Base-by-base conservation (phyloP, 2,888 invertebrate genomes). In the Thecocarcelia acutangulata region DNA sequence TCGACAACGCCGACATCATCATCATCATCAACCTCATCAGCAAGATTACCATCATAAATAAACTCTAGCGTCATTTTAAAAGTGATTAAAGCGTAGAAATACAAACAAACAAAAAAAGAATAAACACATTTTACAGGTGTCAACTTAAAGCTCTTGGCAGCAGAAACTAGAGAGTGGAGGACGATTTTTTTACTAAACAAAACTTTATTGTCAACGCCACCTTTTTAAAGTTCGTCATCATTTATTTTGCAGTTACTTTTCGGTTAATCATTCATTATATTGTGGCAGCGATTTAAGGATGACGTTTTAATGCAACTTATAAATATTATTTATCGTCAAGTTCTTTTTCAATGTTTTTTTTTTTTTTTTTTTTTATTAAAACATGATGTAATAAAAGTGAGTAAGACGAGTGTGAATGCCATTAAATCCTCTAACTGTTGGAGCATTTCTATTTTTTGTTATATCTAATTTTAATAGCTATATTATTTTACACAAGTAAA, bases 81-180 rank as follows among this genome's bases (percentile, higher is more conserved):
- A 56, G 19, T 66, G 17, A 40, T 64, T 74, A 33, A 37, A 63
- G 46, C 4, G 12, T n/a, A 24, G n/a, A n/a, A n/a, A n/a, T n/a
- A n/a, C n/a, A n/a, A n/a, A n/a, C n/a, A 15, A 37, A 8, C 48
- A 9, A 66, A 73, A 28, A 63, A 46, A 13, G 17, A 37, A 58
- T 24, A 42, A 50, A 37, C 42, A 42, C 24, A 17, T 54, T 61
- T 79, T 68, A 80, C 80, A 80, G 80, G 80, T 80, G 80, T 70
- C 80, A 75, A 59, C 64, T 52, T 52, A 54, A 66, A 70, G 63
- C 66, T 72, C 21, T 19, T 19, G 12, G 44, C 3, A 8, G n/a
- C 42, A 44, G 15, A 9, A 6, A 12, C 0, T 1, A 44, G 33
- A 21, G 50, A 42, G 19, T 48, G 48, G 40, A 44, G 42, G 24